phyloP scores from a whole-genome alignment of 23 tunicate species.

The Aplidium turbinatum region DNA sequence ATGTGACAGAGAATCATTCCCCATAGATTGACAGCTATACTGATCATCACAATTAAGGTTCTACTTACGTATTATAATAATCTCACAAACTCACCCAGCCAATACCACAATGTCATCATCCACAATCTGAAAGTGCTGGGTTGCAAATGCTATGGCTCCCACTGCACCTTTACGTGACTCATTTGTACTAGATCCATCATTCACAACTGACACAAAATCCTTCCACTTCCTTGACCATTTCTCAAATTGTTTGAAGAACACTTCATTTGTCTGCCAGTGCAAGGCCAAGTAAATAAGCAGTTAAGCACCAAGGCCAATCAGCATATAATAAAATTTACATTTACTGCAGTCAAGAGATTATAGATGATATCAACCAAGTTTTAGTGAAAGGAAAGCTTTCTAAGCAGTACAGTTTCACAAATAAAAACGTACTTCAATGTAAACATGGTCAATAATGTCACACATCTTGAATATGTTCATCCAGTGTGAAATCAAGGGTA shows the following conservation, averaged over 20 bases:
- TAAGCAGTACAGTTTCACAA: no score
- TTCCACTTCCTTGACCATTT: slow-evolving; percentile 39
- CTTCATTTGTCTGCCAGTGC: slow-evolving; percentile 56
- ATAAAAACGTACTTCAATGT: slow-evolving; percentile 39
- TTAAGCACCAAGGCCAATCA: no score
- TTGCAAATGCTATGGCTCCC: slow-evolving; percentile 52
- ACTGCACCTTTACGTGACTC: slow-evolving; percentile 80
- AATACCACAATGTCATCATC: slow-evolving; percentile 47
- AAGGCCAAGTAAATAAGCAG: no score
- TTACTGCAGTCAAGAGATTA: no score
- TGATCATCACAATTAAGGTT: no score
- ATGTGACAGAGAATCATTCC: no score
- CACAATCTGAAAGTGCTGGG: slow-evolving; percentile 16
- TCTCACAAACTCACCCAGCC: slow-evolving; percentile 73
- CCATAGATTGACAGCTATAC: no score
- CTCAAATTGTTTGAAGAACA: slow-evolving; percentile 41
- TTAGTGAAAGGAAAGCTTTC: no score
- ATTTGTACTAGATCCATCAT: slow-evolving; percentile 54
- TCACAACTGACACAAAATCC: slow-evolving; percentile 46
- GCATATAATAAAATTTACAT: no score
- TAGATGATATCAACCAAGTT: no score
- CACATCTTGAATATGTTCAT: slow-evolving; percentile 39
- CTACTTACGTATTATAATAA: no score
- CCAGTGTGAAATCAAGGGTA: slow-evolving; percentile 74
- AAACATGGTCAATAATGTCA: slow-evolving; percentile 54